Conservation (phyloP, 2,888 invertebrate species). For the Paralinhomoeus sp. region DNA sequence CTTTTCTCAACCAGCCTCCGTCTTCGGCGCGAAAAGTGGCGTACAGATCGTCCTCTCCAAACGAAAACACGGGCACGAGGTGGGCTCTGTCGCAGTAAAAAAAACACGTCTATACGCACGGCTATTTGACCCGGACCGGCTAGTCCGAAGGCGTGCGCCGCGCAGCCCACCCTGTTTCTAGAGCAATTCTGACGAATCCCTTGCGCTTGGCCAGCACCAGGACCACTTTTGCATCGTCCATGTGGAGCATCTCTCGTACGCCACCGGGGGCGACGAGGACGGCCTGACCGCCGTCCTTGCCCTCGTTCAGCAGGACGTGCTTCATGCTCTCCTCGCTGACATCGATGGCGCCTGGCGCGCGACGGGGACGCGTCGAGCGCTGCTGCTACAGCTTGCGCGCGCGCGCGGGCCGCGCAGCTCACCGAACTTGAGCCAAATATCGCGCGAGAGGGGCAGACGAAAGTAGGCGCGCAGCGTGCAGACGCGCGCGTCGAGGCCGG, state of each 20-base stretch:
- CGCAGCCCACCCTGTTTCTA: slow-evolving; percentile 7
- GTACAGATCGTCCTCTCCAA: too few species aligned
- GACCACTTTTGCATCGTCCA: slow-evolving; percentile 37
- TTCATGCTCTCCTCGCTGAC: slow-evolving; percentile 41
- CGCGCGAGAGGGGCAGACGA: slow-evolving; percentile 44
- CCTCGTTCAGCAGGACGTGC: slow-evolving; percentile 18
- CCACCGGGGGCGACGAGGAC: slow-evolving; percentile 62
- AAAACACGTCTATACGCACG: too few species aligned
- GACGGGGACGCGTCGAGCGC: too few species aligned
- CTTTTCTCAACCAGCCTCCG: too few species aligned
- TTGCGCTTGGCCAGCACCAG: slow-evolving; percentile 8
- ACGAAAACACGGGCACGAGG: too few species aligned
- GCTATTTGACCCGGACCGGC: too few species aligned
- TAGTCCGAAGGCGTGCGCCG: too few species aligned
- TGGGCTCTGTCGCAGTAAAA: too few species aligned
- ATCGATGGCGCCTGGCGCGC: slow-evolving; percentile 17
- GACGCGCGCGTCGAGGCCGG: slow-evolving; percentile 28
- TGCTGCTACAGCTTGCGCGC: too few species aligned
- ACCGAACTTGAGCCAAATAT: slow-evolving; percentile 33
- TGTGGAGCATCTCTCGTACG: slow-evolving; percentile 60
- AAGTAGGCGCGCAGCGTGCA: slow-evolving; percentile 48
- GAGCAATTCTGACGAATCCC: slow-evolving; percentile 9
- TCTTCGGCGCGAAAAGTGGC: too few species aligned
- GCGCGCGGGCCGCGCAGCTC: too few species aligned
- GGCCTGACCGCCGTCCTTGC: slow-evolving; percentile 33